These are phyloP conservation scores for Chloropsis cyanopogon DNA, from an alignment of 2,113 vertebrate species.

Conservation along the genomic window DNA sequence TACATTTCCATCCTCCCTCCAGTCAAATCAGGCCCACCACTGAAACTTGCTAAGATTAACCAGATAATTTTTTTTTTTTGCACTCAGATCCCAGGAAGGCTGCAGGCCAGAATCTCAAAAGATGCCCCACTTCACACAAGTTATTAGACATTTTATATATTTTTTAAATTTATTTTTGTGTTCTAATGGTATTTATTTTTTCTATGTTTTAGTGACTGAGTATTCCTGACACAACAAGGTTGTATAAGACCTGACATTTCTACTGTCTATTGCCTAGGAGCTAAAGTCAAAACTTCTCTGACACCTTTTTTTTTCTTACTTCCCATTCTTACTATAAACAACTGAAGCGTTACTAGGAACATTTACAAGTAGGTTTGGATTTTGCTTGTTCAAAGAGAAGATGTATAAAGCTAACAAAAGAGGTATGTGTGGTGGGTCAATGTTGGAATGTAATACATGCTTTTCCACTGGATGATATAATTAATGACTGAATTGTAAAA, in stretches of 20 bases:
- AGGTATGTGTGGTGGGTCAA: not conserved
- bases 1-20: not conserved
- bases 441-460: fast-evolving
- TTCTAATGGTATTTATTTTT: constrained; percentile 6
- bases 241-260: not conserved
- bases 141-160: not conserved
- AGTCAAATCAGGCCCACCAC: not conserved
- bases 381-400: not conserved
- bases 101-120: not conserved
- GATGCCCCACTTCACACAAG: not conserved
- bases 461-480: not conserved
- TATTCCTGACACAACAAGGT: constrained; percentile 11
- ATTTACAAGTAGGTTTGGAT: not conserved
- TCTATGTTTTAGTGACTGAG: not conserved
- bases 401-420: not conserved
- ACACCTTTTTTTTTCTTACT: not conserved
- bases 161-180: not conserved
- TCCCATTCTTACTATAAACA: not conserved
- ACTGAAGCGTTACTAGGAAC: not conserved
- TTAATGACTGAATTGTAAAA: not conserved
- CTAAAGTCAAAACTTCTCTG: constrained; percentile 5
- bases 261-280: not conserved
- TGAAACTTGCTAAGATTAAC: not conserved
- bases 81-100: not conserved
- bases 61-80: not conserved